Evolutionary conservation across 2,888 invertebrate genomes (phyloP).

Genomic region (Rotaria sp.): DNA sequence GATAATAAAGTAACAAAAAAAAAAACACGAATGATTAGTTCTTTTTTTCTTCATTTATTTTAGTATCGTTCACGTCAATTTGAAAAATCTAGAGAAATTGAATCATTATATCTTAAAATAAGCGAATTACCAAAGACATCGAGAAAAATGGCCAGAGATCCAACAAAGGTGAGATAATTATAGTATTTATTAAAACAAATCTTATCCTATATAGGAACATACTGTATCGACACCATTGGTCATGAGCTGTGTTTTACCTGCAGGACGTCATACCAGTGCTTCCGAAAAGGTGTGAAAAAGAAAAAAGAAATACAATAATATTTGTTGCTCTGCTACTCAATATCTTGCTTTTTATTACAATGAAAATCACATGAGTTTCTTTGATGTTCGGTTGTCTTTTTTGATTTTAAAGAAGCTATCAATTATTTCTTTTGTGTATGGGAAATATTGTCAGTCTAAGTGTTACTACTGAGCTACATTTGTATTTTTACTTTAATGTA

Average conservation of each 20-base stretch:
- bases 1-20: neutral
- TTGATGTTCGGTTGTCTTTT: neutral
- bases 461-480: no score
- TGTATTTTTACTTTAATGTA: no score
- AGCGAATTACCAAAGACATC: neutral
- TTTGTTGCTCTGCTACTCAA: neutral
- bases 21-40: neutral
- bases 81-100: neutral
- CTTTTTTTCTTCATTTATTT: neutral
- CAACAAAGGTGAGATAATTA: neutral
- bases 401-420: neutral
- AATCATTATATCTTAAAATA: neutral
- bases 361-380: neutral
- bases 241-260: neutral
- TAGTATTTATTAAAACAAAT: neutral
- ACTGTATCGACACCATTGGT: neutral
- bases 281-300: neutral
- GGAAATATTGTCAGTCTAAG: no score
- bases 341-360: neutral
- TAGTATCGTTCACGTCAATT: constrained; percentile 4
- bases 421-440: no score
- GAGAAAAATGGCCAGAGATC: neutral
- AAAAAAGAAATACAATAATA: neutral
- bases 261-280: neutral
- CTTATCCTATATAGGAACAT: neutral